These are phyloP conservation scores for Stenodema calcarata DNA, from an alignment of 2,888 invertebrate species.

Conservation along the genomic window DNA sequence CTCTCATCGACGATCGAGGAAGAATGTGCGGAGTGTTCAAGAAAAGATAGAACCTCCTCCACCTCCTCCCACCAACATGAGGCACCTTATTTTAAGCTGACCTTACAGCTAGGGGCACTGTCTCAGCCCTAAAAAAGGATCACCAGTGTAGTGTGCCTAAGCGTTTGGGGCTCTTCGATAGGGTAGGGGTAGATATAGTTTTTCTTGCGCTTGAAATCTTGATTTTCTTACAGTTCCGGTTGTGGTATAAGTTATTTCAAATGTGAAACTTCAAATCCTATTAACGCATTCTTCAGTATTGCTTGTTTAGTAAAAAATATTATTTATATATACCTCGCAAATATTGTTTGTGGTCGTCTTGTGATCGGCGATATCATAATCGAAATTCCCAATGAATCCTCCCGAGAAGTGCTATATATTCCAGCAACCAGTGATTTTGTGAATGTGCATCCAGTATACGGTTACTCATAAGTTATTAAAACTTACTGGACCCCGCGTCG, in stretches of 20 bases:
- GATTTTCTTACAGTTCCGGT: background rate
- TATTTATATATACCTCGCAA: too few relatives aligned
- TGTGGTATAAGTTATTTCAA: background rate
- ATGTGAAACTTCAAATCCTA: background rate
- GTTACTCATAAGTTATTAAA: too few relatives aligned
- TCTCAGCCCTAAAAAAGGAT: conserved; percentile 46
- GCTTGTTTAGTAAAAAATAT: background rate
- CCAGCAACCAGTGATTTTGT: too few relatives aligned
- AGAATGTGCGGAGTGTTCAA: background rate
- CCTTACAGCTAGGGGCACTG: conserved; percentile 45
- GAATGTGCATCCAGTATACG: too few relatives aligned
- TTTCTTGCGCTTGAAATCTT: background rate
- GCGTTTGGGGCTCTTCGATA: conserved; percentile 1
- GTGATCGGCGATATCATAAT: too few relatives aligned
- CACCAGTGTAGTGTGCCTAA: conserved; percentile 21
- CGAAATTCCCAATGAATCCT: too few relatives aligned
- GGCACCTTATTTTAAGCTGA: conserved; percentile 45
- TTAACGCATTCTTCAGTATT: background rate
- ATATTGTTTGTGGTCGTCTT: too few relatives aligned
- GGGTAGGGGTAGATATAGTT: background rate
- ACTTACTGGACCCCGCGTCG: background rate
- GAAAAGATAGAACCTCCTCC: background rate
- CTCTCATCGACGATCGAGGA: background rate
- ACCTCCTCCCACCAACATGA: background rate
- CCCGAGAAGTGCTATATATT: too few relatives aligned